phyloP scores from a whole-genome alignment of 2,888 invertebrate species.

The Stenolophus ochropezus region DNA sequence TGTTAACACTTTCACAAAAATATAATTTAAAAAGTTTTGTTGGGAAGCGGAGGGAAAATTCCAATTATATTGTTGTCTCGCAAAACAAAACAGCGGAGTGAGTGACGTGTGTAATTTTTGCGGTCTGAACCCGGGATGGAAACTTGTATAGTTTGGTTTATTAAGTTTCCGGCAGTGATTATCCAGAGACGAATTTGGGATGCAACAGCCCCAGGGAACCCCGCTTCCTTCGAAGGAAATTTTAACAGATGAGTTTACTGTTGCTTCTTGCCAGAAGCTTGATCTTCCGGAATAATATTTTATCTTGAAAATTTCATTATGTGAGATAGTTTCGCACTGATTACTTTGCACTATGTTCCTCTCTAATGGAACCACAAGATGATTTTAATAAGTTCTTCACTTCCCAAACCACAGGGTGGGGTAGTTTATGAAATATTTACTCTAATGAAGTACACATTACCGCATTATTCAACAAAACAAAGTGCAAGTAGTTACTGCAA shows the following conservation, averaged over 20 bases:
- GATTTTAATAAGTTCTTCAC: conserved; percentile 6
- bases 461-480: no score
- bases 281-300: conserved; percentile 33
- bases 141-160: conserved; percentile 55
- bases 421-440: neutral
- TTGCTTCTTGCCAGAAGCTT: neutral
- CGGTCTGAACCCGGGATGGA: conserved; percentile 39
- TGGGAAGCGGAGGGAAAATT: conserved; percentile 22
- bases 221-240: conserved; percentile 34
- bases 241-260: conserved; percentile 35
- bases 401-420: neutral
- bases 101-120: conserved; percentile 53
- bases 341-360: conserved; percentile 9
- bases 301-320: conserved; percentile 17
- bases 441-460: neutral
- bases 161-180: conserved; percentile 56
- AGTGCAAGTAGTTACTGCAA: no score
- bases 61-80: conserved; percentile 25
- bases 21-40: conserved; percentile 50
- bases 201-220: conserved; percentile 46
- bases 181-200: conserved; percentile 55
- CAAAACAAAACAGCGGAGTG: conserved; percentile 9
- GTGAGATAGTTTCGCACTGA: conserved; percentile 9
- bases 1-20: conserved; percentile 21
- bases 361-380: conserved; percentile 12